Evolutionary conservation across 1,140 invertebrate genomes (phyloP), one percentile per base, ranked within the genome.

Genomic region (Diorhabda elongata): DNA sequence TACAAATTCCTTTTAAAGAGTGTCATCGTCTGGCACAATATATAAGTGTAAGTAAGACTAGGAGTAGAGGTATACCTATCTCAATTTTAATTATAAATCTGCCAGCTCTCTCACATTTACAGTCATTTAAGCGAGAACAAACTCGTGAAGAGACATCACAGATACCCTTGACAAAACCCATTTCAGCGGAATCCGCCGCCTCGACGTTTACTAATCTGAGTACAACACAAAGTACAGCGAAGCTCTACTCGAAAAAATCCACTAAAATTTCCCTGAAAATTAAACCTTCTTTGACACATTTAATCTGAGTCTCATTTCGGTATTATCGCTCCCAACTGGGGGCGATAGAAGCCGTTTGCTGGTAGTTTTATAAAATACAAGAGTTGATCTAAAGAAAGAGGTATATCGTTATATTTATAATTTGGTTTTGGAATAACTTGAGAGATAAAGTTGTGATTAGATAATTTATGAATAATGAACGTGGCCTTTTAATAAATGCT

Each of bases 231-330:
- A 75, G 76, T 74, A 73, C 67, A 8, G 47, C 47, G 77, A 78
- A 78, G 70, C 77, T 76, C 70, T 69, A 75, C 71, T 72, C 68
- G 69, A 72, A 77, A 78, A 77, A 77, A 75, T 76, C 72, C 76
- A 71, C 75, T 76, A 76, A 78, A 76, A 78, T 77, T 77, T 77
- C 76, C 72, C 77, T 78, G 76, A 72, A 78, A 78, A 78, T 78
- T 78, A 77, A 78, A 78, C 76, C 75, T 74, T 73, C 75, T 78
- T 77, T 76, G 67, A 64, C 67, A 69, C 67, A 69, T 69, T 69
- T 69, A 69, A 69, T 69, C 67, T 69, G 61, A 69, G 56, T 64
- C 67, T 45, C 67, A 9, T 42, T 52, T 26, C 42, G 61, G 52
- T 26, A 69, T 69, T 69, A 64, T 69, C 56, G 62, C 62, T 64